phyloP scores from a whole-genome alignment of 1,140 invertebrate genomes.

The Euwallacea similis region DNA sequence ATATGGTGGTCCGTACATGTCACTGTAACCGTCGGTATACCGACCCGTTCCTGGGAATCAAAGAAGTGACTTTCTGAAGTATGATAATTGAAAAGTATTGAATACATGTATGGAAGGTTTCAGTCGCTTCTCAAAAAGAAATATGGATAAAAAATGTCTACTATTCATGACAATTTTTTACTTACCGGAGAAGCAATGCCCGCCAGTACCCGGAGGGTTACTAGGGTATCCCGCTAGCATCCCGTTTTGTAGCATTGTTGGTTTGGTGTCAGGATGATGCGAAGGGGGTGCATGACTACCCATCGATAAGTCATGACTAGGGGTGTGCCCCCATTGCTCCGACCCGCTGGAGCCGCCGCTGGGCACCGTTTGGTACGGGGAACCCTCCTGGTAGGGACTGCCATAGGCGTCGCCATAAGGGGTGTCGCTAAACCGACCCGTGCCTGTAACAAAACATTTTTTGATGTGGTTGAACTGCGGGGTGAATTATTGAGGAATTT shows the following conservation, averaged over 20 bases:
- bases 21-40: constrained; percentile 68
- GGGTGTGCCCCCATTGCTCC: constrained; percentile 55
- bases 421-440: constrained; percentile 67
- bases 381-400: constrained; percentile 70
- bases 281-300: constrained; percentile 50
- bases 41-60: constrained; percentile 56
- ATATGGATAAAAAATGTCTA: neutral
- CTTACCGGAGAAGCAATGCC: constrained; percentile 74
- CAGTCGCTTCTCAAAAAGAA: neutral
- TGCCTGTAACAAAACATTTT: constrained; percentile 47
- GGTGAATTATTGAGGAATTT: too few relatives aligned
- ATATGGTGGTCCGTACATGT: constrained; percentile 64
- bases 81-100: neutral
- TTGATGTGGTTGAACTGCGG: too few relatives aligned
- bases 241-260: constrained; percentile 67
- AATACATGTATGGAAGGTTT: neutral
- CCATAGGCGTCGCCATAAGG: constrained; percentile 62
- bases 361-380: constrained; percentile 81
- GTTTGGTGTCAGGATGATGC: constrained; percentile 69
- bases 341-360: constrained; percentile 63
- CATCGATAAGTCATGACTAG: constrained; percentile 47
- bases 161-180: neutral
- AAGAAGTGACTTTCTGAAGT: neutral
- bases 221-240: constrained; percentile 72
- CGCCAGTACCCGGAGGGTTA: constrained; percentile 57